Conservation (phyloP, 2,888 invertebrate species). For the Slavum lentiscoides region DNA sequence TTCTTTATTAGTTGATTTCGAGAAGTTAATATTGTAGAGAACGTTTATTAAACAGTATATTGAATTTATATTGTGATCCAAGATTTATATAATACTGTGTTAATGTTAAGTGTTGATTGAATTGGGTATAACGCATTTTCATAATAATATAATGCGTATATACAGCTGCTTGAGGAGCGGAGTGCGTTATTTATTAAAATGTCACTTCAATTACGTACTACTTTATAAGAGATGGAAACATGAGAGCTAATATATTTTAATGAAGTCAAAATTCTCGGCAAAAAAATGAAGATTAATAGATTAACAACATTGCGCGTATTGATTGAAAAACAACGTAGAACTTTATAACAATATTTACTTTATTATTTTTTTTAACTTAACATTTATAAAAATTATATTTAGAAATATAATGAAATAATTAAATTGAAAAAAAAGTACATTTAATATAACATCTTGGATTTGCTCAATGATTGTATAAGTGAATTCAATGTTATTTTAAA, state of each 20-base stretch:
- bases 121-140: neutral
- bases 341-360: no score
- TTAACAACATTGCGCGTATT: neutral
- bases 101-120: conserved; percentile 5
- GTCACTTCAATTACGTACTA: conserved; percentile 25
- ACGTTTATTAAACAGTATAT: conserved; percentile 1
- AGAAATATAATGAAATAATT: no score
- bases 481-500: no score
- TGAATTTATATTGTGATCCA: neutral
- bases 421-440: no score
- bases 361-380: no score
- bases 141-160: neutral
- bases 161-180: neutral
- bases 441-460: no score
- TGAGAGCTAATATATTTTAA: neutral
- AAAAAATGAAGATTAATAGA: conserved; percentile 21
- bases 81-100: conserved; percentile 6
- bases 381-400: no score
- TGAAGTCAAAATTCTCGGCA: neutral
- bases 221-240: conserved; percentile 1
- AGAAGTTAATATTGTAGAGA: neutral
- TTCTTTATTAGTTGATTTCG: neutral
- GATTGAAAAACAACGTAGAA: no score
- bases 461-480: no score
- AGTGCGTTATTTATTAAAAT: conserved; percentile 35